Conservation (phyloP, 1,140 invertebrate species). For the Cyclina sinensis region DNA sequence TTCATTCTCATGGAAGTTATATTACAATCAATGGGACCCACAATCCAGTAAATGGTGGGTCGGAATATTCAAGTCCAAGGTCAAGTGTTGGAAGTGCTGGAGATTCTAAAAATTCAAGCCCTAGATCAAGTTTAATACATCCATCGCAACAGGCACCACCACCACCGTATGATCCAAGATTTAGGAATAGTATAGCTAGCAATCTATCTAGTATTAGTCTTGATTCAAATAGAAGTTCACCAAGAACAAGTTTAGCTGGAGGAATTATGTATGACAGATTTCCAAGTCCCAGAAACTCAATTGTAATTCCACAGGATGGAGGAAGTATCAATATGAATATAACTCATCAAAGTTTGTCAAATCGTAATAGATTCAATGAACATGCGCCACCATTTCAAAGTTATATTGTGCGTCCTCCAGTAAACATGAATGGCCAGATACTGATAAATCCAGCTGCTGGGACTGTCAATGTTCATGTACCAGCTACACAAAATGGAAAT, state of each 20-base stretch:
- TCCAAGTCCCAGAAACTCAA: conserved; percentile 80
- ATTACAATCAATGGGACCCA: conserved; percentile 68
- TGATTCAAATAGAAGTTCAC: conserved; percentile 80
- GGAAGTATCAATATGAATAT: conserved; percentile 41
- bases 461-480: conserved; percentile 31
- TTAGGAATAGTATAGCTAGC: conserved; percentile 86
- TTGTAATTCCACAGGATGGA: conserved; percentile 63
- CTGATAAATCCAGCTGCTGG: conserved; percentile 33
- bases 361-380: conserved; percentile 82
- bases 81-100: conserved; percentile 89
- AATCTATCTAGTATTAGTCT: conserved; percentile 88
- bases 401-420: conserved; percentile 34
- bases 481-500: conserved; percentile 51
- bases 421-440: conserved; percentile 13
- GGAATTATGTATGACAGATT: conserved; percentile 79
- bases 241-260: conserved; percentile 87
- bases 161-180: conserved; percentile 85
- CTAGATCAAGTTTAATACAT: conserved; percentile 87
- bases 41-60: conserved; percentile 72
- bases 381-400: conserved; percentile 74
- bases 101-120: conserved; percentile 89
- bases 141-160: conserved; percentile 86
- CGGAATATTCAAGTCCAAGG: conserved; percentile 88
- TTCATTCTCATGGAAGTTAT: conserved; percentile 51
- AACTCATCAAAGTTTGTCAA: conserved; percentile 73